A percentile compares a stretch with the other conserved stretches of the same genome.
Conservation (phyloP, 2,888 invertebrate species). For the Amiota mariae region DNA sequence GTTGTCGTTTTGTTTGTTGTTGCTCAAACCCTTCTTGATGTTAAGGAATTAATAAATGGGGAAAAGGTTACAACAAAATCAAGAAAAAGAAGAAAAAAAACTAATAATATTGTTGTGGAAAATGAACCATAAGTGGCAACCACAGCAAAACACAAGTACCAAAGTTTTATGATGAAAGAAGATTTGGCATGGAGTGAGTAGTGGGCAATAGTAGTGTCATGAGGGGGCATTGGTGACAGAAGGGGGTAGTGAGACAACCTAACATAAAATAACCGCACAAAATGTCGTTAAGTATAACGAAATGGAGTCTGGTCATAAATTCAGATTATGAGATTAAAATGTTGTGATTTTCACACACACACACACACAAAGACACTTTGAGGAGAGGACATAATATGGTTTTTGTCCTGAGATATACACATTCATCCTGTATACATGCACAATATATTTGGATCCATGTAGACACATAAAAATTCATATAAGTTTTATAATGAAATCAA, state of each 20-base stretch:
- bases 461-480: slow-evolving; percentile 1
- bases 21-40: slow-evolving; percentile 32
- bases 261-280: slow-evolving; percentile 64
- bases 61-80: background rate
- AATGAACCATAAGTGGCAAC: slow-evolving; percentile 24
- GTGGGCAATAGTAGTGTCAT: too few relatives aligned
- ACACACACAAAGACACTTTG: slow-evolving; percentile 10
- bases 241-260: slow-evolving; percentile 20
- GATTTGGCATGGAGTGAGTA: too few relatives aligned
- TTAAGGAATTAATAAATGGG: background rate
- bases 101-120: slow-evolving; percentile 16
- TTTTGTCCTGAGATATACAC: background rate
- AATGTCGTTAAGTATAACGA: slow-evolving; percentile 68
- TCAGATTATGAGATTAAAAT: slow-evolving; percentile 69
- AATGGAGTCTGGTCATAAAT: slow-evolving; percentile 68
- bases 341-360: slow-evolving; percentile 61
- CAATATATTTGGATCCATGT: background rate
- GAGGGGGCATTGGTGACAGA: too few relatives aligned
- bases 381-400: background rate
- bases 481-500: slow-evolving; percentile 22
- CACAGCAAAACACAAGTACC: slow-evolving; percentile 21
- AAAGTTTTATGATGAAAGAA: too few relatives aligned
- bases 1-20: slow-evolving; percentile 40
- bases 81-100: background rate
- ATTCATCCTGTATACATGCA: background rate